Evolutionary conservation across 2,797 vertebrate species (phyloP), one percentile per base, ranked within the genome.

Genomic region (Catamblyrhynchus diadema): DNA sequence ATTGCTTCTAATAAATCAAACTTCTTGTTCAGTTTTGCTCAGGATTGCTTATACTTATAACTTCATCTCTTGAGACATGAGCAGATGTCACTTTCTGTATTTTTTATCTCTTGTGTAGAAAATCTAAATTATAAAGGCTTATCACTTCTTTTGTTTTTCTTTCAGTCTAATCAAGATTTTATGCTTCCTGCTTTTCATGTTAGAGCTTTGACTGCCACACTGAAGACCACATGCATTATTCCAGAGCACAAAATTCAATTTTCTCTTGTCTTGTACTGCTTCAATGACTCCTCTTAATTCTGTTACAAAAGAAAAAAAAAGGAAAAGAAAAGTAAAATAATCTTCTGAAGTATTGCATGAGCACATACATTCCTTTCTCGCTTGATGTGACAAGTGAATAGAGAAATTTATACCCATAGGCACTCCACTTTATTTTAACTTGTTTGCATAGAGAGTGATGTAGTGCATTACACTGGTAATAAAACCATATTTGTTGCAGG

Each of bases 91-190:
- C 2, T 81, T 87, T 33, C 24, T 54, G 15, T 71, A 39, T 23
- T 59, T 82, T 77, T 69, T 8, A 32, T 81, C 23, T 91, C 16
- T 15, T 20, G 37, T 59, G 48, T 20, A 51, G 72, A 56, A 94
- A 94, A 88, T 81, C 77, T 92, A 47, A 87, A 87, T 92, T 89
- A 70, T 53, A 85, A 82, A 77, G 60, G 18, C 22, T 88, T 92
- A 86, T 85, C 4, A 22, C 27, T 84, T 69, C 32, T 89, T 86
- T 62, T 77, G 37, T 47, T 93, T 95, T 86, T 69, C 50, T 89
- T 86, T 48, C 59, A n/a, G 20, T 69, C 35, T 78, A 81, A 84
- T 84, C 62, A 88, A 82, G 82, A 84, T 81, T 86, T 88, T 82
- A 48, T 70, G 37, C 66, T 86, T 88, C 59, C 60, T 74, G 62